Evolutionary conservation across 2,888 invertebrate genomes (phyloP).

Genomic region (Aleiodes testaceus): DNA sequence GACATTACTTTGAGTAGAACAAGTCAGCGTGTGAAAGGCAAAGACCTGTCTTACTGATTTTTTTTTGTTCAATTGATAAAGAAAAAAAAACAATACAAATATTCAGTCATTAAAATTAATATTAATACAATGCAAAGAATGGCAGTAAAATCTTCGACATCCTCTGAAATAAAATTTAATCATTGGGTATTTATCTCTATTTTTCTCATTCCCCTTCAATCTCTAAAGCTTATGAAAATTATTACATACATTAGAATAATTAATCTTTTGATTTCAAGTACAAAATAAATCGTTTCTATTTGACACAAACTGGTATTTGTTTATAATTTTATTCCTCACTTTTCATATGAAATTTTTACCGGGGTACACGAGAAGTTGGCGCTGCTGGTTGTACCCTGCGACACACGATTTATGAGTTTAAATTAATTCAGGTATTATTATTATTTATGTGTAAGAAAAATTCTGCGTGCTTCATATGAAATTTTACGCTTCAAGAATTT

Average conservation of each 20-base stretch:
- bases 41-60: neutral
- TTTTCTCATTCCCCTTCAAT: neutral
- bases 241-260: conserved; percentile 7
- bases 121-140: conserved; percentile 43
- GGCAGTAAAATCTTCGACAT: conserved; percentile 39
- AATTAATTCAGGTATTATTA: neutral
- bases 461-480: neutral
- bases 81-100: conserved; percentile 36
- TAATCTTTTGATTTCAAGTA: neutral
- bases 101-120: conserved; percentile 43
- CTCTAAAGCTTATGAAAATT: neutral
- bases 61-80: conserved; percentile 14
- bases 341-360: conserved; percentile 50
- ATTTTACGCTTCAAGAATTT: conserved; percentile 22
- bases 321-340: neutral
- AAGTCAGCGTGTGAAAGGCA: conserved; percentile 4
- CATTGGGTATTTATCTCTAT: neutral
- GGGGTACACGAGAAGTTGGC: conserved; percentile 63
- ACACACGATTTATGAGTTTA: conserved; percentile 36
- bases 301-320: conserved; percentile 10
- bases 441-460: neutral
- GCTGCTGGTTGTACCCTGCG: conserved; percentile 57
- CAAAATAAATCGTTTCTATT: neutral
- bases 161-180: conserved; percentile 12
- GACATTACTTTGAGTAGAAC: no score